Base-by-base conservation (phyloP, 2,113 vertebrate genomes). In the Sarotherodon lohbergeri region DNA sequence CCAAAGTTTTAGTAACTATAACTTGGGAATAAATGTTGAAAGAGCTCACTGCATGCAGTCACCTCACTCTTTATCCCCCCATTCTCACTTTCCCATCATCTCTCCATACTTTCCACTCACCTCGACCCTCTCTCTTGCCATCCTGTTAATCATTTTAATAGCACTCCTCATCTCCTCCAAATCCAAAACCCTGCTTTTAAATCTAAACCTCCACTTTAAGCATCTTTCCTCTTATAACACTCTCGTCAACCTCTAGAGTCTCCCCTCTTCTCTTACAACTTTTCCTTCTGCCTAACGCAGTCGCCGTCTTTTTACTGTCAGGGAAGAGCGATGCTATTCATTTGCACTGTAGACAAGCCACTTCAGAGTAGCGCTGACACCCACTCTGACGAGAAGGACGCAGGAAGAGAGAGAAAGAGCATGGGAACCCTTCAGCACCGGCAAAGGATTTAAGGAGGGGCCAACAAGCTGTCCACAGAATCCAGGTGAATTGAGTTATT, bases 111-210 rank as follows among this genome's bases (percentile, higher is more conserved):
- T 91, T 85, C 54, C 76, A 82, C 55, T 86, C 76, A 78, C 71
- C 81, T 63, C 34, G 4, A 81, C 13, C 73, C 48, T 71, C 66
- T 39, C 46, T 68, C 43, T 52, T 81, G 46, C 57, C 80, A 46
- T 92, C 81, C 82, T 81, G 90, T 94, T 89, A 92, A 94, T 93
- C 93, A 93, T 84, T 90, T 90, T 90, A 94, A 92, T 83, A 88
- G 86, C 83, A 84, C 86, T 86, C 61, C 22, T 94, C 57, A 12
- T 83, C 88, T 87, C 59, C 59, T 82, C 52, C 43, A 55, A 86
- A 90, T 59, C 50, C 83, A 88, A 88, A 90, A 89, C 43, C 87
- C 66, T 85, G 50, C 63, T 81, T 34, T 66, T 66, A 66, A 22
- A 39, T 66, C 34, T 66, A 66, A 66, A 66, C 19, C 73, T 68